phyloP scores from a whole-genome alignment of 2,797 vertebrate genomes.

The Epinephelus malabaricus region DNA sequence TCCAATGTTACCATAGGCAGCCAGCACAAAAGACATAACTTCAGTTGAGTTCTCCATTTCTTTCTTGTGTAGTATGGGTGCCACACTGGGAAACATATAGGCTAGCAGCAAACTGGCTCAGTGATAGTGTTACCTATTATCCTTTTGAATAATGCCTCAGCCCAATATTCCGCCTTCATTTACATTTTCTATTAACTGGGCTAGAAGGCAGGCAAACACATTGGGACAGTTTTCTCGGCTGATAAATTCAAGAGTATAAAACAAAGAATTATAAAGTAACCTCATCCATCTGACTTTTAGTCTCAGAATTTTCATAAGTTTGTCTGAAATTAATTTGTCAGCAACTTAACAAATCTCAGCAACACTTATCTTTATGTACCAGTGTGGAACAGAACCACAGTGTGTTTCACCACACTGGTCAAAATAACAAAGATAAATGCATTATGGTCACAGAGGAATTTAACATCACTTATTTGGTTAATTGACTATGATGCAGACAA shows the following conservation, averaged over 20 bases:
- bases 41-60: conserved; percentile 69
- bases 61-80: neutral
- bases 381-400: neutral
- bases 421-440: neutral
- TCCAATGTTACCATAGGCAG: conserved; percentile 45
- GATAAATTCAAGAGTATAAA: neutral
- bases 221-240: neutral
- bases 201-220: neutral
- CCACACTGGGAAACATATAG: neutral
- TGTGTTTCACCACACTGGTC: neutral
- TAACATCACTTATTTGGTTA: neutral
- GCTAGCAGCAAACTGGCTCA: neutral
- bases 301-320: too few species aligned
- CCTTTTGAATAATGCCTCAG: neutral
- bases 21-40: conserved; percentile 57
- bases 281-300: neutral
- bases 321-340: too few species aligned
- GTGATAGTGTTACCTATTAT: neutral
- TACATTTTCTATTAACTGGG: neutral
- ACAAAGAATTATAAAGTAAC: neutral
- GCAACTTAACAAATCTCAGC: too few species aligned
- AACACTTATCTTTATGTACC: neutral
- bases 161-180: neutral
- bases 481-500: neutral
- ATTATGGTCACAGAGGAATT: neutral